Evolutionary conservation across 2,888 invertebrate genomes (phyloP).

Genomic region (Alloplasta piceator): DNA sequence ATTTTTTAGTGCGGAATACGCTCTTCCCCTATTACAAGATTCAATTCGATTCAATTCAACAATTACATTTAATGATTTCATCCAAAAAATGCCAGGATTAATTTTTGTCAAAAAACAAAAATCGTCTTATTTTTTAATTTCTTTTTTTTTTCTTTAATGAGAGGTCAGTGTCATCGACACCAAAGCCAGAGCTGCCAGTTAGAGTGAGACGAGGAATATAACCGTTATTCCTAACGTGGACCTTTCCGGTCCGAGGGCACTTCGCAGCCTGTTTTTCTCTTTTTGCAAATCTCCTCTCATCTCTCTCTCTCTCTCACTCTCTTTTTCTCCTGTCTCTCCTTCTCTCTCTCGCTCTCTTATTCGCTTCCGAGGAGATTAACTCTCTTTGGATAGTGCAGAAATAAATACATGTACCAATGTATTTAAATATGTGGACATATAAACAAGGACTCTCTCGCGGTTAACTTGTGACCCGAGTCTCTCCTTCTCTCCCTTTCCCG

Average conservation of each 20-base stretch:
- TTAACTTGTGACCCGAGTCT: neutral
- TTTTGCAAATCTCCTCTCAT: constrained; percentile 44
- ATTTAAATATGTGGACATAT: neutral
- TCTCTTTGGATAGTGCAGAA: constrained; percentile 2
- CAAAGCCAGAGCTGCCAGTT: neutral
- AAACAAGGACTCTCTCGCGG: neutral
- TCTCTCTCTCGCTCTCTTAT: constrained; percentile 8
- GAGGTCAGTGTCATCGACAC: constrained; percentile 50
- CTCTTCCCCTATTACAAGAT: too few species aligned
- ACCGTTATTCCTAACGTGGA: constrained; percentile 56
- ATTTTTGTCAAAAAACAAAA: neutral
- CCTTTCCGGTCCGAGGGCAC: constrained; percentile 56
- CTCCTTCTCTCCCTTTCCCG: neutral
- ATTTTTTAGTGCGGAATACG: too few species aligned
- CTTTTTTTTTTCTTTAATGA: constrained; percentile 15
- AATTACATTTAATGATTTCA: too few species aligned
- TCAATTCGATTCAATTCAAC: too few species aligned
- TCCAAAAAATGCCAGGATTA: too few species aligned
- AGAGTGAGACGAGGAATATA: constrained; percentile 30
- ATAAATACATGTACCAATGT: neutral
- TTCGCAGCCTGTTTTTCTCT: constrained; percentile 48
- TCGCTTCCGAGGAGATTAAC: constrained; percentile 16
- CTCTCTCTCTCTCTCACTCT: constrained; percentile 8
- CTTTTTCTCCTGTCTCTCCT: neutral
- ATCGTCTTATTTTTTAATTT: neutral